These are phyloP conservation scores for Matsumyia berberina DNA, from an alignment of 2,888 invertebrate genomes.

Conservation along the genomic window DNA sequence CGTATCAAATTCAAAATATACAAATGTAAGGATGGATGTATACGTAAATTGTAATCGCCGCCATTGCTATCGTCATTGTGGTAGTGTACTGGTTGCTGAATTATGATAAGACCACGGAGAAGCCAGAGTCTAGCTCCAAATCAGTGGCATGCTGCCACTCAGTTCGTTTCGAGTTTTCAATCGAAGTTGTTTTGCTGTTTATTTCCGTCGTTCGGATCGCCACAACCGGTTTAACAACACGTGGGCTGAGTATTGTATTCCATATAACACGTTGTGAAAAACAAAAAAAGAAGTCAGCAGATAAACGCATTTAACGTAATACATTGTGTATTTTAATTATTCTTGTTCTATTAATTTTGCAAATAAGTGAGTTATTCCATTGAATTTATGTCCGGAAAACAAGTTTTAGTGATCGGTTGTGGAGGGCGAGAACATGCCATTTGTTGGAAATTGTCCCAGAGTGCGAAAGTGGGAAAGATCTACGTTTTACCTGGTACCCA, in stretches of 20 bases:
- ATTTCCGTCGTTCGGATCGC: not conserved
- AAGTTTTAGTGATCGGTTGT: slow-evolving; percentile 93
- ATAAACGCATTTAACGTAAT: not conserved
- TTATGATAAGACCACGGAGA: not conserved
- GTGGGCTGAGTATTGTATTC: slow-evolving; percentile 25
- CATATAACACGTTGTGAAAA: not conserved
- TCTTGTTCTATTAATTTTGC: no score
- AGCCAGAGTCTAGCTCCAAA: not conserved
- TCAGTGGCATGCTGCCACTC: not conserved
- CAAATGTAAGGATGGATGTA: no score
- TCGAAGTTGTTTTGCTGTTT: not conserved
- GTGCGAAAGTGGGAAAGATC: slow-evolving; percentile 88
- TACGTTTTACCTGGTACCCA: slow-evolving; percentile 95
- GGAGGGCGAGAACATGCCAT: slow-evolving; percentile 98
- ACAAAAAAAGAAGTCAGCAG: slow-evolving; percentile 4
- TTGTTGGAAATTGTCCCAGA: slow-evolving; percentile 96
- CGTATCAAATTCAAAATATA: no score
- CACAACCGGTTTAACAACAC: slow-evolving; percentile 38
- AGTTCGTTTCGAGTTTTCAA: slow-evolving; percentile 17
- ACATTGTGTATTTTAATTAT: not conserved
- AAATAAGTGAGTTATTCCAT: no score
- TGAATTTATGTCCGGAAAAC: slow-evolving; percentile 81
- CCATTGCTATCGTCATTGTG: not conserved
- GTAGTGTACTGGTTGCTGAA: not conserved
- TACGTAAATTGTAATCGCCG: no score